Evolutionary conservation across 2,888 invertebrate species (phyloP).

Genomic region (Pediacus dermestoides): DNA sequence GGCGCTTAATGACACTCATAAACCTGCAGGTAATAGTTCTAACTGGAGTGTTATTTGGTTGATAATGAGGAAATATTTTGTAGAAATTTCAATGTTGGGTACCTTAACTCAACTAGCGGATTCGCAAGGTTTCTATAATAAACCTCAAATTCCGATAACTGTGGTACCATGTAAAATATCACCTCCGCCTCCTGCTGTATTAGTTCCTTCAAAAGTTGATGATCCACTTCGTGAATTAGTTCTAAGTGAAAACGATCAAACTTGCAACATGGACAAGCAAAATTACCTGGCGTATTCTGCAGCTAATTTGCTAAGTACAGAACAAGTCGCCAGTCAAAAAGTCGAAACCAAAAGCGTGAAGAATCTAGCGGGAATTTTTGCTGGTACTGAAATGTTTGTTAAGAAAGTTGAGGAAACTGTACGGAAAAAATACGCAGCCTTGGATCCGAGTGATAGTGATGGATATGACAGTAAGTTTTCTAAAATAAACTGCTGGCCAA

Average conservation of each 20-base stretch:
- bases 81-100: conserved; percentile 35
- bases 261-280: conserved; percentile 42
- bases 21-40: too few species aligned
- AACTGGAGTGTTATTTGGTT: too few species aligned
- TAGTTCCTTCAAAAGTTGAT: conserved; percentile 24
- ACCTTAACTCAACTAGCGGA: conserved; percentile 42
- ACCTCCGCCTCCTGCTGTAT: conserved; percentile 2
- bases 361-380: conserved; percentile 46
- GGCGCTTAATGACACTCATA: conserved; percentile 10
- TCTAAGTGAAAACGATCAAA: conserved; percentile 52
- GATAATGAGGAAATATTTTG: too few species aligned
- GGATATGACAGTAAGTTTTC: conserved; percentile 53
- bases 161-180: conserved; percentile 8
- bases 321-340: conserved; percentile 25
- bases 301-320: conserved; percentile 53
- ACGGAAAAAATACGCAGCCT: conserved; percentile 46
- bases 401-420: conserved; percentile 46
- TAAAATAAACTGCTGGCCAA: too few species aligned
- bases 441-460: conserved; percentile 64
- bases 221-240: conserved; percentile 67
- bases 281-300: conserved; percentile 61
- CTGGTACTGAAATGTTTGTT: conserved; percentile 45
- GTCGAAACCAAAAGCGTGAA: conserved; percentile 37
- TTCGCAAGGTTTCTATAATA: conserved; percentile 27
- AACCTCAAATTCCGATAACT: conserved; percentile 4